phyloP scores from a whole-genome alignment of 1,140 invertebrate species.

The Sycophaga agraensis region DNA sequence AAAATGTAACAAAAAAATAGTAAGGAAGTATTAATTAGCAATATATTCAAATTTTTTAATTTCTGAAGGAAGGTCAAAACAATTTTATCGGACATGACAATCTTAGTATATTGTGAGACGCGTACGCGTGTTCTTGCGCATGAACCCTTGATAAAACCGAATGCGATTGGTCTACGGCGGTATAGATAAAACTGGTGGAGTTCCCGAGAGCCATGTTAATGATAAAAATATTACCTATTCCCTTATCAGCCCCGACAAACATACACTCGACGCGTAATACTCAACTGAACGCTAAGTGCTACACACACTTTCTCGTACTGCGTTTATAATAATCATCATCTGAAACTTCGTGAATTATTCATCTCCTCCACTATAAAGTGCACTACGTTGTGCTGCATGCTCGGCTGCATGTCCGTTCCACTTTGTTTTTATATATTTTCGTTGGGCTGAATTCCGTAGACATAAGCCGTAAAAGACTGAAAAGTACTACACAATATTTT shows the following conservation, averaged over 20 bases:
- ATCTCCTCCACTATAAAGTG: too few species aligned
- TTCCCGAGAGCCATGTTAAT: background rate
- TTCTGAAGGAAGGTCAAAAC: too few species aligned
- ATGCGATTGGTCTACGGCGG: background rate
- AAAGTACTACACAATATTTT: too few species aligned
- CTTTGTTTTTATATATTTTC: too few species aligned
- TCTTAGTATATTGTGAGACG: conserved; percentile 3
- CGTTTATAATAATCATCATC: background rate
- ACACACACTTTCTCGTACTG: background rate
- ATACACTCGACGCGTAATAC: background rate
- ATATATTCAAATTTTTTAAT: too few species aligned
- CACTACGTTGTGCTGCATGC: too few species aligned
- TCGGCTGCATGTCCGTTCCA: too few species aligned
- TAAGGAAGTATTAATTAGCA: too few species aligned
- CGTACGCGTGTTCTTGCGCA: too few species aligned
- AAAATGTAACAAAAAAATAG: too few species aligned
- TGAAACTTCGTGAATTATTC: conserved; percentile 14
- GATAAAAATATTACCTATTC: conserved; percentile 20
- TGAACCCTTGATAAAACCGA: background rate
- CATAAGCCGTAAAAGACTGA: too few species aligned
- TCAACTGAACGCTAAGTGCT: background rate
- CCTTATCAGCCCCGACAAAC: background rate
- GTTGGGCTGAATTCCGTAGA: too few species aligned
- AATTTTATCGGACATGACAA: background rate
- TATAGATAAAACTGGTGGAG: background rate